phyloP scores from a whole-genome alignment of 2,888 invertebrate species.

The Tetrapedia diversipes region DNA sequence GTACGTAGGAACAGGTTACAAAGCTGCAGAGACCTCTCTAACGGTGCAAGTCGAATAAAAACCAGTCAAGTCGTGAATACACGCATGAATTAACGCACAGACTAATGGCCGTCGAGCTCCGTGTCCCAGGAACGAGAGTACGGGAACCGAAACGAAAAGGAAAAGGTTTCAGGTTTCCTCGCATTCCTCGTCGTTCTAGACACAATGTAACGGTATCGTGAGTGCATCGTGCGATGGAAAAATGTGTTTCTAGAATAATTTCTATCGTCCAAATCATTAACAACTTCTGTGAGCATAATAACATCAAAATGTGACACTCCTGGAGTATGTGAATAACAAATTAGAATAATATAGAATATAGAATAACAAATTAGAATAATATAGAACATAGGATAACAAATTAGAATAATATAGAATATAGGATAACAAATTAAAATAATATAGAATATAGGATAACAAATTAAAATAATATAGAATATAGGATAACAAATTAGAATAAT shows the following conservation, averaged over 20 bases:
- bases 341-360: too few species aligned
- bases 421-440: too few species aligned
- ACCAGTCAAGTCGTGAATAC: conserved; percentile 9
- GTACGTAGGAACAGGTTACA: conserved; percentile 10
- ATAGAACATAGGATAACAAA: too few species aligned
- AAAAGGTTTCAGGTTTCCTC: background rate
- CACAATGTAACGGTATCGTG: background rate
- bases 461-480: too few species aligned
- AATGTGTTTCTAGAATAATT: background rate
- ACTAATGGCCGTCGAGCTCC: conserved; percentile 35
- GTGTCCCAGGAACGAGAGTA: background rate
- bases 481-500: too few species aligned
- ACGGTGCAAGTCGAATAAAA: conserved; percentile 37
- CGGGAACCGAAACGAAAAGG: background rate
- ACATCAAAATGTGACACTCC: too few species aligned
- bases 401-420: too few species aligned
- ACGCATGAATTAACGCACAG: conserved; percentile 16
- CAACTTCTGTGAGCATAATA: too few species aligned
- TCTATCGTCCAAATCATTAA: too few species aligned
- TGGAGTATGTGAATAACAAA: too few species aligned
- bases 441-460: too few species aligned
- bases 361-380: too few species aligned
- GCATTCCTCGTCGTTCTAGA: background rate
- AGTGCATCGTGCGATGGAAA: background rate
- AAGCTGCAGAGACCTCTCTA: conserved; percentile 23